These are phyloP conservation scores for Mesoclemmys tuberculata DNA, from an alignment of 2,113 vertebrate genomes.

Conservation along the genomic window DNA sequence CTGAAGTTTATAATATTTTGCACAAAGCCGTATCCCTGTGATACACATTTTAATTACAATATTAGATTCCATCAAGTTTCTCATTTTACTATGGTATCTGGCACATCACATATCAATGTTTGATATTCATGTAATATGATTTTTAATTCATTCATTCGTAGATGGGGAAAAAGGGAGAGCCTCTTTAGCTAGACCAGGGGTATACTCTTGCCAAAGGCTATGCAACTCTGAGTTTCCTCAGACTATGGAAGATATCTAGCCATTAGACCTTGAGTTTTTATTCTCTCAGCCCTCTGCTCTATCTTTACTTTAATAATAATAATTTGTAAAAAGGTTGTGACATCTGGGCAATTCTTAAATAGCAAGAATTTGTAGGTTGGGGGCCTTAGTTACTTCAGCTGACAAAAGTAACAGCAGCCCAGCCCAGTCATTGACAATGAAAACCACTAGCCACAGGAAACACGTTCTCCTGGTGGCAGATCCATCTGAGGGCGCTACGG, in stretches of 20 bases:
- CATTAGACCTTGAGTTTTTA: neutral
- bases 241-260: neutral
- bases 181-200: neutral
- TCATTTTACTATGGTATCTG: neutral
- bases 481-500: neutral
- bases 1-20: neutral
- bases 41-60: neutral
- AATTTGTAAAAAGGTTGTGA: neutral
- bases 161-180: neutral
- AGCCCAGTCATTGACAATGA: neutral
- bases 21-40: neutral
- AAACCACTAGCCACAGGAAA: neutral
- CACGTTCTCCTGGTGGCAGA: accelerated
- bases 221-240: neutral
- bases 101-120: neutral
- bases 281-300: neutral
- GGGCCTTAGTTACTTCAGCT: too few relatives aligned
- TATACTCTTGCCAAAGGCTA: neutral
- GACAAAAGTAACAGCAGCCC: neutral
- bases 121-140: neutral
- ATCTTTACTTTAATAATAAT: too few relatives aligned
- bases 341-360: neutral
- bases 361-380: neutral
- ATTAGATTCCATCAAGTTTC: neutral
- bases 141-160: neutral